Conservation (phyloP, 2,888 invertebrate genomes). For the Phorcus lineatus region DNA sequence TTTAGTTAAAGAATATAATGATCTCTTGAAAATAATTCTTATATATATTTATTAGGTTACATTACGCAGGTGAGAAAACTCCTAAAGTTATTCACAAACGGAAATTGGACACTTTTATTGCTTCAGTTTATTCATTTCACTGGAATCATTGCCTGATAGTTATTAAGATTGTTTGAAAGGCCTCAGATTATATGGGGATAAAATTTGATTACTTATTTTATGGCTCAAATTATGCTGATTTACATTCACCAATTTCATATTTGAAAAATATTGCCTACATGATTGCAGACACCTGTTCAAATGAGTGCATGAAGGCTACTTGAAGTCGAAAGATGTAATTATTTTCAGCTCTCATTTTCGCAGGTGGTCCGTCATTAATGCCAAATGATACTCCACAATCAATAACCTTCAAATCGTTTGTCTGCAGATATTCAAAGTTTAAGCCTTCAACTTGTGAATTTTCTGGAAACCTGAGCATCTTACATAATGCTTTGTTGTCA, state of each 20-base stretch:
- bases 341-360: neutral
- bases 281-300: conserved; percentile 16
- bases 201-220: conserved; percentile 17
- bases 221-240: conserved; percentile 8
- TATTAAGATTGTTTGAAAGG: neutral
- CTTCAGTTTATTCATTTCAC: conserved; percentile 9
- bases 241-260: conserved; percentile 9
- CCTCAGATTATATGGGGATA: conserved; percentile 5
- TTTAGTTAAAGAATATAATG: too few relatives aligned
- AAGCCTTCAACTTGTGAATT: neutral
- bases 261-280: conserved; percentile 9
- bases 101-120: conserved; percentile 15
- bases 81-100: conserved; percentile 2
- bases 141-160: neutral
- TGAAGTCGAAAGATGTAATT: conserved; percentile 6
- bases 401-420: conserved; percentile 6
- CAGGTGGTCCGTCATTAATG: conserved; percentile 1
- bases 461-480: too few relatives aligned
- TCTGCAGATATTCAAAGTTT: conserved; percentile 9
- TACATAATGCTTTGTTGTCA: too few relatives aligned
- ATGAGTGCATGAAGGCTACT: neutral
- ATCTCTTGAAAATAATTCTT: too few relatives aligned
- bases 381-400: neutral
- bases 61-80: neutral
- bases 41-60: conserved; percentile 1